These are phyloP conservation scores for Sebastiscus tertius DNA, from an alignment of 2,797 vertebrate genomes.

Conservation along the genomic window DNA sequence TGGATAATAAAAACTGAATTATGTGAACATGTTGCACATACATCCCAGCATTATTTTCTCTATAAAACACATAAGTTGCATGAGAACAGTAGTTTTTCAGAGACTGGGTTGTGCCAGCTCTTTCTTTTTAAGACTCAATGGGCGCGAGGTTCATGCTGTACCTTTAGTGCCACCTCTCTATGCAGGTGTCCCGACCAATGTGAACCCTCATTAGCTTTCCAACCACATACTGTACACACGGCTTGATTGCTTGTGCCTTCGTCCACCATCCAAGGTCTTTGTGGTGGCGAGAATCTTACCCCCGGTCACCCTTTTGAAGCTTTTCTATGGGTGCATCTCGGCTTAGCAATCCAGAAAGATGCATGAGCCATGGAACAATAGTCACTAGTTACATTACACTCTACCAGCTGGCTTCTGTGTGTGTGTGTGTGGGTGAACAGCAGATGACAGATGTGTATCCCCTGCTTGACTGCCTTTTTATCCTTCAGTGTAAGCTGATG, in stretches of 20 bases:
- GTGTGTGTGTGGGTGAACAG: slow-evolving; percentile 8
- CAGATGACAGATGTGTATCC: slow-evolving; percentile 76
- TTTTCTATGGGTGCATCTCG: slow-evolving; percentile 32
- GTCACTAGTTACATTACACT: slow-evolving; percentile 66
- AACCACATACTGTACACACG: neutral
- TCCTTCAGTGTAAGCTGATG: slow-evolving; percentile 76
- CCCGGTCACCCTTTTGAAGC: neutral
- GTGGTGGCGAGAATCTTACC: neutral
- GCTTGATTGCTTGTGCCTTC: neutral
- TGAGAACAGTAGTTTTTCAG: neutral
- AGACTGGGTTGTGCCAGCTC: no score
- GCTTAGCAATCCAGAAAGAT: slow-evolving; percentile 27
- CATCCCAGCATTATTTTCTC: neutral
- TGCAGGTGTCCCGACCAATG: neutral
- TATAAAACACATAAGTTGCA: neutral
- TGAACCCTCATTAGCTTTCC: slow-evolving; percentile 6
- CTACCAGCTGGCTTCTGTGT: slow-evolving; percentile 58
- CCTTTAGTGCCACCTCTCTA: neutral
- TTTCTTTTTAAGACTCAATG: neutral
- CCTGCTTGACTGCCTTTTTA: slow-evolving; percentile 71
- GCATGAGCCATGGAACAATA: slow-evolving; percentile 50
- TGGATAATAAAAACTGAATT: neutral
- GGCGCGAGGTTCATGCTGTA: neutral
- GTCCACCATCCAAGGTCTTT: neutral
- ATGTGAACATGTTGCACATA: neutral